Evolutionary conservation across 2,113 vertebrate species (phyloP).

Genomic region (Physeter macrocephalus): DNA sequence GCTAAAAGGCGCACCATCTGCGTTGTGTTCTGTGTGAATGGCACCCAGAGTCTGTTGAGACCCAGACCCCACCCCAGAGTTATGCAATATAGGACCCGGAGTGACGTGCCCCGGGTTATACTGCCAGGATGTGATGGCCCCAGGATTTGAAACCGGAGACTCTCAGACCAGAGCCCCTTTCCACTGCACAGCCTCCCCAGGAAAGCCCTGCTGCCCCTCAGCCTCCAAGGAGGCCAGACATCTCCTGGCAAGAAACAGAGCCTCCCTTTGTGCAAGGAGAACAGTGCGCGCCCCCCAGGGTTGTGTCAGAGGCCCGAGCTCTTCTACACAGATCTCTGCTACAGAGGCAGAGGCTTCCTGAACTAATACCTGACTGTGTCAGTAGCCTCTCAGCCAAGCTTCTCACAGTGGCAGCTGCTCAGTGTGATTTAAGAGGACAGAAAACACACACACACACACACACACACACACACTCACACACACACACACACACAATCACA

Average conservation of each 20-base stretch:
- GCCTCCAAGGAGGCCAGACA: background rate
- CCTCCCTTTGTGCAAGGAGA: background rate
- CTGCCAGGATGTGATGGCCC: background rate
- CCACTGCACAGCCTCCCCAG: background rate
- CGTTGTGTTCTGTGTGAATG: fast-evolving
- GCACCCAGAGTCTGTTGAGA: background rate
- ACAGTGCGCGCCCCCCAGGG: background rate
- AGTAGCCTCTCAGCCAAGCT: background rate
- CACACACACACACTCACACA: no score
- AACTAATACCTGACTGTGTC: background rate
- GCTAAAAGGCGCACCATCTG: background rate
- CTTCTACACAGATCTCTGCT: background rate
- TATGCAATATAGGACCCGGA: background rate
- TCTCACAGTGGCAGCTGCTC: background rate
- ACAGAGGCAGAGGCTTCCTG: background rate
- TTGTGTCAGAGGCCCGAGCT: background rate
- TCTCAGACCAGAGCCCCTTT: background rate
- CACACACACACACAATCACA: background rate
- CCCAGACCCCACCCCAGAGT: background rate
- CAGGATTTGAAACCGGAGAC: background rate
- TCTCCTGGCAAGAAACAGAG: background rate
- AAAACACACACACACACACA: background rate
- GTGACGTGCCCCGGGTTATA: background rate
- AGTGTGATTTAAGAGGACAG: background rate
- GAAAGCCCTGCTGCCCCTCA: background rate